Base-by-base conservation (phyloP, 2,113 vertebrate genomes). In the Aramus guarauna region DNA sequence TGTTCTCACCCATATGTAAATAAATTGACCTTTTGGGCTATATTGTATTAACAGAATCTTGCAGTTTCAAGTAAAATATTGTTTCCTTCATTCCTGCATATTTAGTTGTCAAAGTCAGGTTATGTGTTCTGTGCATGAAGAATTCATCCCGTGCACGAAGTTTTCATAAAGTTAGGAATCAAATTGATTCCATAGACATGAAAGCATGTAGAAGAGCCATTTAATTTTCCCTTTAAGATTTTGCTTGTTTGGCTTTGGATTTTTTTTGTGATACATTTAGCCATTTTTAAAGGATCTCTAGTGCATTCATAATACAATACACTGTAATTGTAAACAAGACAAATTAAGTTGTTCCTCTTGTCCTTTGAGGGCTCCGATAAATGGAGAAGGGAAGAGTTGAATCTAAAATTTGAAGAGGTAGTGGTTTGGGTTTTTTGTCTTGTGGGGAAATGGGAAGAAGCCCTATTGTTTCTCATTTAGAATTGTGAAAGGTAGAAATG, bases 31-130 rank as follows among this genome's bases (percentile, higher is more conserved):
- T 68, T 81, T 81, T 9, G 20, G 6, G 4, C 5, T 94, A 6
- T 50, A 22, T 12, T 47, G 0, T 29, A 45, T 47, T 32, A 53
- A 47, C 1, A 34, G 9, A 58, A 62, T 1, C 0, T 50, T 55
- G 36, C 3, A 60, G 9, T 73, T 50, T 81, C 9, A 8, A 14
- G 17, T 55, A 69, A 77, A 90, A 56, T 56, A n/a, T 23, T 75
- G 6, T 47, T 77, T 73, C 17, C 15, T 77, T 73, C 7, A 9
- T 53, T 76, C 32, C 32, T 45, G 6, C 3, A 18, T 64, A 26
- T 64, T 84, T 73, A 50, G 53, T 59, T 34, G 1, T 36, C 45
- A 39, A 62, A 71, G 21, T 72, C 20, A 36, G 26, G 43, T 73
- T 84, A 32, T 15, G 10, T 37, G 6, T 2, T 68, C 1, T 6